Conservation (phyloP, 30 jellyfish, hydroid and myxozoan genomes). For the Chironex yamaguchii region DNA sequence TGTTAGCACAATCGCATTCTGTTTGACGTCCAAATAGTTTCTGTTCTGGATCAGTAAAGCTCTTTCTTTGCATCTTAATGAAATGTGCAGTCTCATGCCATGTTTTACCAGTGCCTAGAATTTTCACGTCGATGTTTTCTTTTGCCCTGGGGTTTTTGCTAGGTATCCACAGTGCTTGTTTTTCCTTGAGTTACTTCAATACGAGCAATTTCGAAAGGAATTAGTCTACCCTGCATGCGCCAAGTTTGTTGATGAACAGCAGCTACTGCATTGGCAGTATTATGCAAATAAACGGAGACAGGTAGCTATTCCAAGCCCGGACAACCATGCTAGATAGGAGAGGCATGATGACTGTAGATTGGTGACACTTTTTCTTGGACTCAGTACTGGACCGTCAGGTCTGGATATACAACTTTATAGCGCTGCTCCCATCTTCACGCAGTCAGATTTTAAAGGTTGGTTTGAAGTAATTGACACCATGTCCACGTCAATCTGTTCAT, state of each 20-base stretch:
- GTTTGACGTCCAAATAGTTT: too few species aligned
- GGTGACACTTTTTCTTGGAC: too few species aligned
- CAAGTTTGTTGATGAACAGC: slow-evolving; percentile 94
- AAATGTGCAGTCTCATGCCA: neutral
- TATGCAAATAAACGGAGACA: slow-evolving; percentile 91
- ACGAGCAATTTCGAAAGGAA: slow-evolving; percentile 93
- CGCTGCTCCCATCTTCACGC: too few species aligned
- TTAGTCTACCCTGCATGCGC: slow-evolving; percentile 94
- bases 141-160: too few species aligned
- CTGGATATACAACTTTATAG: too few species aligned
- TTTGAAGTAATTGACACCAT: too few species aligned
- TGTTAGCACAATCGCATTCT: too few species aligned
- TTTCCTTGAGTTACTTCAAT: slow-evolving; percentile 91
- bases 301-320: slow-evolving; percentile 52
- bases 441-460: too few species aligned
- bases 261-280: slow-evolving; percentile 96
- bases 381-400: too few species aligned
- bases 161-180: slow-evolving; percentile 97
- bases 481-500: neutral
- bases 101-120: neutral
- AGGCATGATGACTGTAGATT: too few species aligned
- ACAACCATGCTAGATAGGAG: too few species aligned
- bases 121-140: too few species aligned
- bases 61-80: neutral
- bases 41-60: neutral